Conservation (phyloP, 2,797 vertebrate species). For the Phrynocephalus vlangalii region DNA sequence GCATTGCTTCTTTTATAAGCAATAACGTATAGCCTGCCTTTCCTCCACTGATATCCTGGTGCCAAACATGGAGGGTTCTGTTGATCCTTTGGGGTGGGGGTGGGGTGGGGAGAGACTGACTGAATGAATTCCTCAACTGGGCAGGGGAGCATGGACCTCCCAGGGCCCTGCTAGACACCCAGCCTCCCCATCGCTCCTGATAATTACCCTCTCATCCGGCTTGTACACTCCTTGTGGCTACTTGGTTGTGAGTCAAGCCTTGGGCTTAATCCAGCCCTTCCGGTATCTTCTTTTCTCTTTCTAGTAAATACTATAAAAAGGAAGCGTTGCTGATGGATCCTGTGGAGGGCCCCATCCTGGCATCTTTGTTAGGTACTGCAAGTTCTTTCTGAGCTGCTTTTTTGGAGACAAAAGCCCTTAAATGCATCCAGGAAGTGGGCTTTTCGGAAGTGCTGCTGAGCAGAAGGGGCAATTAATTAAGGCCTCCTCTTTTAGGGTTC, state of each 20-base stretch:
- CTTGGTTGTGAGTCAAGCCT: neutral
- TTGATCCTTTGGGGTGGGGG: too few relatives aligned
- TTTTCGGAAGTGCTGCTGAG: neutral
- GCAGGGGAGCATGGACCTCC: too few relatives aligned
- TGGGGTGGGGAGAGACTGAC: too few relatives aligned
- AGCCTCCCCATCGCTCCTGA: too few relatives aligned
- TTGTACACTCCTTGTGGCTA: neutral
- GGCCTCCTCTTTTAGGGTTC: too few relatives aligned
- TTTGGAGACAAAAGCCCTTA: too few relatives aligned
- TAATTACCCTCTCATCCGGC: neutral
- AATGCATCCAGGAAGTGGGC: neutral
- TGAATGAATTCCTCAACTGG: too few relatives aligned
- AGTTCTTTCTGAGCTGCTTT: neutral
- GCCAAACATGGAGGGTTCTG: too few relatives aligned
- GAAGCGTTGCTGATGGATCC: conserved; percentile 95
- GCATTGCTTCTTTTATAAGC: too few relatives aligned
- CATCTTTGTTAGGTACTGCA: conserved; percentile 90
- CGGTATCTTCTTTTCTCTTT: conserved; percentile 46
- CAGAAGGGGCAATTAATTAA: neutral
- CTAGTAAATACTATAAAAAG: conserved; percentile 94
- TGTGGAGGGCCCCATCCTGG: conserved; percentile 66
- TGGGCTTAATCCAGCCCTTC: neutral
- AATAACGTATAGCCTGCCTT: too few relatives aligned
- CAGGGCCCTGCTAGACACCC: too few relatives aligned
- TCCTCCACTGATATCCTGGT: too few relatives aligned